Conservation (phyloP, 2,888 invertebrate genomes). For the Drosophila yooni region DNA sequence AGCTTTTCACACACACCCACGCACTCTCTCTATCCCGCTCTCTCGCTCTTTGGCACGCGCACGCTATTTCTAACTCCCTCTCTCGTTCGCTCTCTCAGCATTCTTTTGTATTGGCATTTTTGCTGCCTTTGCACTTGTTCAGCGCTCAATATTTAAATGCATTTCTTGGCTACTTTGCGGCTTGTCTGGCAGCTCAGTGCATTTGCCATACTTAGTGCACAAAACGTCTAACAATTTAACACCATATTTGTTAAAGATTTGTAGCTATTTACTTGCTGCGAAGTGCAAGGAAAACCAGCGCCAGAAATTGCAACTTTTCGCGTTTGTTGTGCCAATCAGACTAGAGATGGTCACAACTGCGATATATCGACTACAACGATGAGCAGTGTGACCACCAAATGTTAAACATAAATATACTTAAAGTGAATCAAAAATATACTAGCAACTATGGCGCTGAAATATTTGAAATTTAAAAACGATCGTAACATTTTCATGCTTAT, state of each 20-base stretch:
- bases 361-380: conserved; percentile 14
- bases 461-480: not conserved
- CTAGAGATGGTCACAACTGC: conserved; percentile 27
- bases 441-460: not conserved
- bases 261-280: conserved; percentile 52
- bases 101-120: conserved; percentile 71
- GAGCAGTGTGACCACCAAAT: conserved; percentile 18
- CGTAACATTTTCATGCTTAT: not conserved
- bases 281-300: conserved; percentile 55
- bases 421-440: not conserved
- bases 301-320: conserved; percentile 66
- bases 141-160: conserved; percentile 12
- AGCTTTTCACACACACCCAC: conserved; percentile 37
- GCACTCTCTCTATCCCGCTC: conserved; percentile 10
- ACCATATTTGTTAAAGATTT: conserved; percentile 15
- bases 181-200: not conserved
- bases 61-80: conserved; percentile 24
- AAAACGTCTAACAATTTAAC: not conserved
- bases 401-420: not conserved
- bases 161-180: not conserved
- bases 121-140: conserved; percentile 61
- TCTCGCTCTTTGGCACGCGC: conserved; percentile 28
- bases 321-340: conserved; percentile 74
- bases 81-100: conserved; percentile 34
- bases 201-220: not conserved